These are phyloP conservation scores for Sparidentex hasta DNA, from an alignment of 2,797 vertebrate genomes.

Conservation along the genomic window DNA sequence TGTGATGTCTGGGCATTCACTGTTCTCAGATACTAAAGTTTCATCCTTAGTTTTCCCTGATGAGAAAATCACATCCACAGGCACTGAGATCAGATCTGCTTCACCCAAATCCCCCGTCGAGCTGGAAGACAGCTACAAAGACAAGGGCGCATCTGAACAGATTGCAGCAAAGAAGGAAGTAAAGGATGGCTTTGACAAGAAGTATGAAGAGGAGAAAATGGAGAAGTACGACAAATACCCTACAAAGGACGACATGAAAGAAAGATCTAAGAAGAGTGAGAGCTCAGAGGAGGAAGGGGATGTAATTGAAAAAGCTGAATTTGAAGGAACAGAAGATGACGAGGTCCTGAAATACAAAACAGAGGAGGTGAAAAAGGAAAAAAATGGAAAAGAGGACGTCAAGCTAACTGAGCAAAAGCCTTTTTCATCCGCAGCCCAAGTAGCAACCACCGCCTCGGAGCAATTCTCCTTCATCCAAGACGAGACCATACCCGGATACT, in stretches of 20 bases:
- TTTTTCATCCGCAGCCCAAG: conserved; percentile 16
- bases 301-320: conserved; percentile 95
- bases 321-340: conserved; percentile 93
- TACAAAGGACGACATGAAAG: conserved; percentile 72
- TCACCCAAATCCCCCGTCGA: conserved; percentile 64
- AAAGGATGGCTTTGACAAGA: conserved; percentile 83
- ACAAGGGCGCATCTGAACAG: conserved; percentile 69
- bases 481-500: conserved; percentile 97
- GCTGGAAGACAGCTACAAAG: conserved; percentile 63
- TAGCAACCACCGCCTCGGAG: conserved; percentile 83
- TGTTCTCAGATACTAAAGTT: conserved; percentile 68
- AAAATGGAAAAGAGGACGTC: conserved; percentile 77
- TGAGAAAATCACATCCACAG: conserved; percentile 75
- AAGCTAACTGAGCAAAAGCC: conserved; percentile 70
- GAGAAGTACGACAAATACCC: conserved; percentile 78
- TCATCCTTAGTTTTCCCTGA: conserved; percentile 74
- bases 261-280: conserved; percentile 86
- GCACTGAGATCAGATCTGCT: conserved; percentile 71
- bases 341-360: conserved; percentile 86
- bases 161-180: conserved; percentile 73
- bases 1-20: conserved; percentile 51
- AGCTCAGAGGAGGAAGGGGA: conserved; percentile 90
- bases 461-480: conserved; percentile 97
- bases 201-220: conserved; percentile 85
- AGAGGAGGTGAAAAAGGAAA: conserved; percentile 82